Base-by-base conservation (phyloP, 1,140 invertebrate species). In the Formica selysi region DNA sequence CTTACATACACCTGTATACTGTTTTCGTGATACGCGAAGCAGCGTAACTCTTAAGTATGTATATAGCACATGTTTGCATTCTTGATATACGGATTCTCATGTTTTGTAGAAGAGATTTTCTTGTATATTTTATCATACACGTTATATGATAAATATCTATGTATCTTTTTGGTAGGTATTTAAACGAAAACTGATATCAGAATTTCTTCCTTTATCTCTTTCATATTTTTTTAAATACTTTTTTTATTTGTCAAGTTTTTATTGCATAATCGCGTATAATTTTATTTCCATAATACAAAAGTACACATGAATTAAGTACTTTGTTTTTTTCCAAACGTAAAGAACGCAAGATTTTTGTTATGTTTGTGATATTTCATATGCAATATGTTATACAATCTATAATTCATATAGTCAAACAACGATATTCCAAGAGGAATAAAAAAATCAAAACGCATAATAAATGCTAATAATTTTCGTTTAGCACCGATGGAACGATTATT, bases 381-480 rank as follows among this genome's bases (percentile, higher is more conserved):
- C 48, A 51, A 51, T 48, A 48, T 51, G 48, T 19, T 51, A 51
- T 29, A 61, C 26, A 61, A 11, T 32, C 19, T 73, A 32, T 32
- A 32, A 57, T 73, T 36, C 16, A 59, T 38, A 57, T n/a, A 65
- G 26, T 64, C 59, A 11, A 19, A 19, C 16, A 32, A 32, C 8
- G 10, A n/a, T 78, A 22, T 44, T 54, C 11, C 29, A 1, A 7
- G 38, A 16, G 13, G 16, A 10, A 11, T 51, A 19, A 64, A 22
- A 29, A 32, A 51, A 51, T 36, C 0, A 32, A 36, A 29, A 76
- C 36, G 8, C 0, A 3, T 41, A 4, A 29, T 41, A 26, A 41
- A 44, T 32, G 44, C 2, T 68, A 68, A 67, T 44, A 54, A 57
- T 36, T 80, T 70, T 57, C 26, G 8, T 68, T 80, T 51, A 44